These are phyloP conservation scores for Muricea muricata DNA, from an alignment of 92 coral and sea anemone genomes.

Conservation along the genomic window DNA sequence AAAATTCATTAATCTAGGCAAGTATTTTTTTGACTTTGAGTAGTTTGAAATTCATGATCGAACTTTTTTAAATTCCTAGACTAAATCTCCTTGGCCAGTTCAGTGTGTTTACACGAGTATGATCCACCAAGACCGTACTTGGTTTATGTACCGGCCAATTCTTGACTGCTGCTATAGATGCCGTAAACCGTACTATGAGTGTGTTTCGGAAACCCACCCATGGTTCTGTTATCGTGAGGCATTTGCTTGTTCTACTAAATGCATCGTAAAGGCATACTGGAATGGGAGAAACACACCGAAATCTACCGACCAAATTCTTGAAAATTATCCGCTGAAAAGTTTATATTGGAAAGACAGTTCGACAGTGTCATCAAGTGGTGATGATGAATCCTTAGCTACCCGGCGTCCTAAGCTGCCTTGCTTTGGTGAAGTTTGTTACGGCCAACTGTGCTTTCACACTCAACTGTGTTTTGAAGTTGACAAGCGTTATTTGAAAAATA, in stretches of 20 bases:
- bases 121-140: slow-evolving; percentile 4
- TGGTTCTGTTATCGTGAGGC: slow-evolving; percentile 37
- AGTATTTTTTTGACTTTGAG: no score
- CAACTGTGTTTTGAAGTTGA: slow-evolving; percentile 14
- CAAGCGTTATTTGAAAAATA: slow-evolving; percentile 14
- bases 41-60: no score
- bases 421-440: slow-evolving; percentile 12
- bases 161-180: slow-evolving; percentile 21
- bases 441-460: slow-evolving; percentile 16
- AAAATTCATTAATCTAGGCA: no score
- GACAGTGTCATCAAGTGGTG: background rate
- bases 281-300: background rate
- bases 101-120: slow-evolving; percentile 35
- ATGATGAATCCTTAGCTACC: background rate
- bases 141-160: slow-evolving; percentile 29
- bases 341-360: background rate
- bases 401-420: slow-evolving; percentile 28
- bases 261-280: slow-evolving; percentile 23
- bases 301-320: background rate
- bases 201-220: background rate
- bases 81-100: slow-evolving; percentile 6
- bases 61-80: background rate
- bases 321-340: slow-evolving; percentile 7
- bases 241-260: slow-evolving; percentile 14
- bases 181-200: slow-evolving; percentile 2